These are phyloP conservation scores for Daphoenositta chrysoptera DNA, from an alignment of 2,113 vertebrate genomes.

Conservation along the genomic window DNA sequence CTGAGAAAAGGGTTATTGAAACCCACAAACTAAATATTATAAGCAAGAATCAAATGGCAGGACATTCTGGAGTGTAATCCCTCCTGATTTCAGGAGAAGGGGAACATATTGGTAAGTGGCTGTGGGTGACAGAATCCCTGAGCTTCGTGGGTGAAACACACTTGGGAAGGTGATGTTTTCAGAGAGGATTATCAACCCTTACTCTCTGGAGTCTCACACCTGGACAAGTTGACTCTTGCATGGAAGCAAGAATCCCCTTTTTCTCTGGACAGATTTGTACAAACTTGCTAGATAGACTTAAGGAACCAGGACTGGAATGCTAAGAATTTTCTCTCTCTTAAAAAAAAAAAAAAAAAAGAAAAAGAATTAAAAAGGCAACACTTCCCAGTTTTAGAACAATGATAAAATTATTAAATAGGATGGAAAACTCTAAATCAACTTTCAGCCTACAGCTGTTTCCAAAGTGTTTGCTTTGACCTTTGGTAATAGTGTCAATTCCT, in stretches of 20 bases:
- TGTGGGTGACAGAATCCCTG: background rate
- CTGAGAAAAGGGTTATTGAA: conserved; percentile 65
- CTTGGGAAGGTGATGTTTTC: background rate
- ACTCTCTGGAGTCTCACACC: conserved; percentile 44
- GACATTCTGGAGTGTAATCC: conserved; percentile 33
- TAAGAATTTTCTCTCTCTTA: conserved; percentile 61
- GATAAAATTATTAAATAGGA: conserved; percentile 24
- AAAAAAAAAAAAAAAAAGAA: background rate
- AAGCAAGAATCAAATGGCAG: conserved; percentile 51
- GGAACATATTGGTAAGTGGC: background rate
- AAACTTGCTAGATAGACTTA: conserved; percentile 78
- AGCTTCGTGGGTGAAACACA: background rate
- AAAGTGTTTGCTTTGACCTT: conserved; percentile 35
- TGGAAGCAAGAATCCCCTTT: conserved; percentile 70
- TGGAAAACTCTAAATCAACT: conserved; percentile 19
- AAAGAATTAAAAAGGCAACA: background rate
- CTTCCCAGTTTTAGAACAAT: conserved; percentile 21
- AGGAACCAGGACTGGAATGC: conserved; percentile 77
- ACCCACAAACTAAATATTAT: conserved; percentile 59
- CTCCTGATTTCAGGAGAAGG: conserved; percentile 32
- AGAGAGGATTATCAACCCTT: conserved; percentile 24
- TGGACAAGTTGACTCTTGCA: conserved; percentile 78
- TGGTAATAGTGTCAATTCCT: background rate
- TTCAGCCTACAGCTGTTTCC: background rate
- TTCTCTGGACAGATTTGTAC: conserved; percentile 74